A percentile compares a stretch with the other conserved stretches of the same genome.
Evolutionary conservation across 2,888 invertebrate species (phyloP).

Genomic region (Temnothorax ravouxi): DNA sequence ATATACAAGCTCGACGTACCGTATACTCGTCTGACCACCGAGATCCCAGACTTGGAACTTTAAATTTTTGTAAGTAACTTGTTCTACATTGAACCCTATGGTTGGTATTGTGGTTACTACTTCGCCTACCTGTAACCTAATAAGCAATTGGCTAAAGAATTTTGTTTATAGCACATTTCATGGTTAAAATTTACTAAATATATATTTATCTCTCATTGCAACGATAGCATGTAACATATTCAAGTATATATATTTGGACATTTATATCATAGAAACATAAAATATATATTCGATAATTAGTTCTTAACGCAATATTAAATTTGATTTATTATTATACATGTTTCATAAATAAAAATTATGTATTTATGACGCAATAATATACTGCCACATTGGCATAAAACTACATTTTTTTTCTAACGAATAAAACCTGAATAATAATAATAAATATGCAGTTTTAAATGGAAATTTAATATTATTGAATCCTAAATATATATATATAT

Average conservation of each 20-base stretch:
- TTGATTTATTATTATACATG: neutral
- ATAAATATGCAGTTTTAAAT: neutral
- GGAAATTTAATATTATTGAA: no score
- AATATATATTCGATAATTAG: neutral
- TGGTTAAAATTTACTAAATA: neutral
- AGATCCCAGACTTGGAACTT: slow-evolving; percentile 99
- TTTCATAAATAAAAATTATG: neutral
- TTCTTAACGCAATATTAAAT: neutral
- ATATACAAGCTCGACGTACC: slow-evolving; percentile 88
- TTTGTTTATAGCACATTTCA: neutral
- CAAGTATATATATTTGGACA: neutral
- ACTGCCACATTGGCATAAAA: neutral
- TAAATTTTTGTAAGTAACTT: slow-evolving; percentile 99
- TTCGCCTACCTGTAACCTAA: slow-evolving; percentile 97
- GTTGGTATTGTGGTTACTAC: slow-evolving; percentile 99
- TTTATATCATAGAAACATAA: neutral
- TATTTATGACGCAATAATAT: neutral
- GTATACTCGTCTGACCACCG: slow-evolving; percentile 99
- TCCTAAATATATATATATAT: neutral
- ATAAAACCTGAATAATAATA: neutral
- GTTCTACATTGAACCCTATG: slow-evolving; percentile 99
- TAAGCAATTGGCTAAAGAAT: slow-evolving; percentile 61
- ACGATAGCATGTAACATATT: no score
- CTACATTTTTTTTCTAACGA: neutral
- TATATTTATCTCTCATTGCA: neutral